Evolutionary conservation across 1,140 invertebrate genomes (phyloP).

Genomic region (Aphis gossypii): DNA sequence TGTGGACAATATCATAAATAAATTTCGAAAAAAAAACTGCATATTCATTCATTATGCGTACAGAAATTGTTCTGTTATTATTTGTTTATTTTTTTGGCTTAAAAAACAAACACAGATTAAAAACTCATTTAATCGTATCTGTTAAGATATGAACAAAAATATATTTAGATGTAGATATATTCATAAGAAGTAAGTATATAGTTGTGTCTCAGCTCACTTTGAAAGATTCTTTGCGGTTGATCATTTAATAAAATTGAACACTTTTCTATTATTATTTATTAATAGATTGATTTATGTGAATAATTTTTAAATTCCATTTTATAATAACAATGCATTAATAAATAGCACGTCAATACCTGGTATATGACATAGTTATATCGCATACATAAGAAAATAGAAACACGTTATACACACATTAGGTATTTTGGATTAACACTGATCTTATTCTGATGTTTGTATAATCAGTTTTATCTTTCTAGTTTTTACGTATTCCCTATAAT

Average conservation of each 20-base stretch:
- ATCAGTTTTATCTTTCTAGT: neutral
- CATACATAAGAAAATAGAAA: neutral
- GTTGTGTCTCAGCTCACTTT: too few relatives aligned
- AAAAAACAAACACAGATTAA: neutral
- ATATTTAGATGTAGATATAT: too few relatives aligned
- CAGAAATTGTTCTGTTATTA: neutral
- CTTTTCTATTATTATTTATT: too few relatives aligned
- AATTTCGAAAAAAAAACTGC: neutral
- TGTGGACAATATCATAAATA: neutral
- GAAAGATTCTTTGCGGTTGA: too few relatives aligned
- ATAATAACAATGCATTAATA: neutral
- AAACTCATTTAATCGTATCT: neutral
- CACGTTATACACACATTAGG: neutral
- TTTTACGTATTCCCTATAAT: neutral
- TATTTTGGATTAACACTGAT: neutral
- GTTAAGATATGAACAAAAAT: too few relatives aligned
- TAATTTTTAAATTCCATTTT: neutral
- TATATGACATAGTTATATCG: neutral
- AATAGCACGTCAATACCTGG: neutral
- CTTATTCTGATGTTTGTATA: neutral
- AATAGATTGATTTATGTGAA: neutral
- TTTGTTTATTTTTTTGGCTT: neutral
- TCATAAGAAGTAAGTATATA: too few relatives aligned
- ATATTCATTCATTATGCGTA: neutral
- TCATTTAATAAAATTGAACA: too few relatives aligned